These are phyloP conservation scores for Ariolimax columbianus DNA, from an alignment of 2,888 invertebrate genomes.

Conservation along the genomic window DNA sequence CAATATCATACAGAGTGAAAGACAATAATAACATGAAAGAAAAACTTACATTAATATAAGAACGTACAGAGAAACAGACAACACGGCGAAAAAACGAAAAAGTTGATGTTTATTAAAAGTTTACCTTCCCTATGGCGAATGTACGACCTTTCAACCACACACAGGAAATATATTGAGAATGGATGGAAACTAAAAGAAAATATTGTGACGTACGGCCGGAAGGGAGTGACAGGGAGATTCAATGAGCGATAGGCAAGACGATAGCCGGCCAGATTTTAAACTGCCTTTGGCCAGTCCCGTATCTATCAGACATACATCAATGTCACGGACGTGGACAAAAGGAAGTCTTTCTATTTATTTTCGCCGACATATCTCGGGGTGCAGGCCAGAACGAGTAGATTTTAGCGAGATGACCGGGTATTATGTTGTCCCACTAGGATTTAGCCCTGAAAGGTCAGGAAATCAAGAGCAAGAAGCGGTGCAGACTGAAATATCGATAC, in stretches of 20 bases:
- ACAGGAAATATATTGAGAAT: no score
- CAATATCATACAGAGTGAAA: no score
- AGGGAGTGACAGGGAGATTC: not conserved
- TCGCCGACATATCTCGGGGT: not conserved
- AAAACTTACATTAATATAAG: no score
- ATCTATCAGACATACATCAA: conserved; percentile 8
- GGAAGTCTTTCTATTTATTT: not conserved
- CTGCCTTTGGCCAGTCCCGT: not conserved
- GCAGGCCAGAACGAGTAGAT: not conserved
- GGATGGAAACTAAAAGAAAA: no score
- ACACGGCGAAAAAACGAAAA: no score
- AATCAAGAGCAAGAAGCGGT: not conserved
- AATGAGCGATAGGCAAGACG: not conserved
- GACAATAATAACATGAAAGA: no score
- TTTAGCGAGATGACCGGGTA: not conserved
- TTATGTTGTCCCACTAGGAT: conserved; percentile 1
- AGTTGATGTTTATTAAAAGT: not conserved
- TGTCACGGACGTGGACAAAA: not conserved
- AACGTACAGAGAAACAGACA: no score
- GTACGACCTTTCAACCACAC: no score
- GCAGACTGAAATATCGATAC: conserved; percentile 36
- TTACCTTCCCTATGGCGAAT: no score
- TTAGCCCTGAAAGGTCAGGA: not conserved
- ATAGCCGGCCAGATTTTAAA: not conserved
- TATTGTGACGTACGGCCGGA: not conserved